Conservation (phyloP, 1,140 invertebrate genomes). For the Chionoecetes opilio region DNA sequence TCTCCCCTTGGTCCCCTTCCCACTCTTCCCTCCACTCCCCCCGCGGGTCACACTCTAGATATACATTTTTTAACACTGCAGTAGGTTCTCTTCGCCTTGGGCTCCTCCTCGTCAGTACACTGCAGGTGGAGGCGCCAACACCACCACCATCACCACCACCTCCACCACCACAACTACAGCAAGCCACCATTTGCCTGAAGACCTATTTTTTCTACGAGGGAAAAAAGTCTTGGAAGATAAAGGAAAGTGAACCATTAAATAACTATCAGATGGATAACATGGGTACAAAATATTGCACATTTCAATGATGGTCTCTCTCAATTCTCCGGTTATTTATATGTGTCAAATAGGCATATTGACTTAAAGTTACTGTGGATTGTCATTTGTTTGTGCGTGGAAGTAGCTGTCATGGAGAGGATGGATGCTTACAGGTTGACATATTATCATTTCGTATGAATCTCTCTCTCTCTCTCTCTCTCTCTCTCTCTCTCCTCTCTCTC, state of each 20-base stretch:
- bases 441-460: not conserved
- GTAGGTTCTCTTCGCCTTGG: not conserved
- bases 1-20: not conserved
- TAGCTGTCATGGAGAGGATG: too few relatives aligned
- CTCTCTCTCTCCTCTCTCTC: not conserved
- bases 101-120: not conserved
- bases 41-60: conserved; percentile 7
- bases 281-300: not conserved
- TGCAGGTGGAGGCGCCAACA: not conserved
- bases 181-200: too few relatives aligned
- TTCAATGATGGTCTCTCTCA: not conserved
- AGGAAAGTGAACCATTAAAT: too few relatives aligned
- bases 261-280: too few relatives aligned
- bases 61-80: conserved; percentile 33
- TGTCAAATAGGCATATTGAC: too few relatives aligned
- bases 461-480: conserved; percentile 6
- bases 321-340: not conserved
- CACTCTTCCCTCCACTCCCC: not conserved
- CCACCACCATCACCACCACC: not conserved
- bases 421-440: too few relatives aligned
- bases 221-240: too few relatives aligned
- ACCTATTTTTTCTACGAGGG: too few relatives aligned
- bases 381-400: too few relatives aligned
- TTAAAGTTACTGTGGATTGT: too few relatives aligned
- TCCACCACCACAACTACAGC: not conserved